These are phyloP conservation scores for Caenorhabditis brenneri DNA, from an alignment of 1,140 invertebrate genomes.

Conservation along the genomic window DNA sequence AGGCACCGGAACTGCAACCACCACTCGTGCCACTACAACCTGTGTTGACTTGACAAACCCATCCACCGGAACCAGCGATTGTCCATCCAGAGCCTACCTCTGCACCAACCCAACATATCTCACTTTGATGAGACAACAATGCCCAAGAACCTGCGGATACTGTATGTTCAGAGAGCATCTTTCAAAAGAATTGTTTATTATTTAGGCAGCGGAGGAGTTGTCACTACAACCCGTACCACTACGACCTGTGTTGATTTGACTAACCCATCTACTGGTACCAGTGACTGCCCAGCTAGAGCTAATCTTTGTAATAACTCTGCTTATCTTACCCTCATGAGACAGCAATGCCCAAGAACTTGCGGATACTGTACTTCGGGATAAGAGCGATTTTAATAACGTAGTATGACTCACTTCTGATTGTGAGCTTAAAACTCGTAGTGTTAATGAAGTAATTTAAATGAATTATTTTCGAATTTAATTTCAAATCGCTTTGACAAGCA, in stretches of 20 bases:
- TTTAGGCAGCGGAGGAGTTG: background rate
- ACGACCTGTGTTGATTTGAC: background rate
- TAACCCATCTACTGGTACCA: background rate
- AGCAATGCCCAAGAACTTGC: conserved; percentile 50
- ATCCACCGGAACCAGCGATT: conserved; percentile 9
- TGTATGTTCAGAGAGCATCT: background rate
- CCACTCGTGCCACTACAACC: background rate
- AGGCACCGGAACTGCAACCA: background rate
- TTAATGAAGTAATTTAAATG: background rate
- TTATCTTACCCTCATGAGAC: conserved; percentile 39
- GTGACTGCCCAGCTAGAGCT: background rate
- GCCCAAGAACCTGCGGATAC: conserved; percentile 48
- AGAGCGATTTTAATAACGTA: background rate
- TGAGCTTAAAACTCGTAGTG: background rate
- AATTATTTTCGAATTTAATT: background rate
- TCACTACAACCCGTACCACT: background rate
- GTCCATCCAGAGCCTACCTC: background rate
- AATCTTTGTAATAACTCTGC: background rate
- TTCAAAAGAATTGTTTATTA: background rate
- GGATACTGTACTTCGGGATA: conserved; percentile 29
- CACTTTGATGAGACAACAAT: conserved; percentile 48
- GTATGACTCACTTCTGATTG: background rate
- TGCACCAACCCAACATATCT: background rate
- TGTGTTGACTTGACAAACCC: conserved; percentile 46
- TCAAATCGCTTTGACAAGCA: too few relatives aligned